Evolutionary conservation across 2,888 invertebrate species (phyloP).

Genomic region (Pherbina coryleti): DNA sequence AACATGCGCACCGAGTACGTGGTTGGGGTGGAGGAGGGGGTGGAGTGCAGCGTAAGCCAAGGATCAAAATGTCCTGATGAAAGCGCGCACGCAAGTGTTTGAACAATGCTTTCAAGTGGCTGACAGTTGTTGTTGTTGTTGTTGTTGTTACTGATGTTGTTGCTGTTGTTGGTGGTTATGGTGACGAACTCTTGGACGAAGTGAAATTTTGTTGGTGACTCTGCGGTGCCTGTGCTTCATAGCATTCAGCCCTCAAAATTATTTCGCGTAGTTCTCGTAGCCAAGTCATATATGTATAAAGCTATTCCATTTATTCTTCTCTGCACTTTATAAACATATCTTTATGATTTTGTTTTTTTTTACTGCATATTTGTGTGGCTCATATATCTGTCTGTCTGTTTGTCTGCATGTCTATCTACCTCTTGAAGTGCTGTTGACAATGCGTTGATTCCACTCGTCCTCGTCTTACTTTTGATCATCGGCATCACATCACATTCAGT

Average conservation of each 20-base stretch:
- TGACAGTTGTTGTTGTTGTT: neutral
- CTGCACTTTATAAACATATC: too few species aligned
- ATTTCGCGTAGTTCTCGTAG: neutral
- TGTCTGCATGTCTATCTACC: neutral
- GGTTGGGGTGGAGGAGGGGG: neutral
- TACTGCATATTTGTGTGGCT: neutral
- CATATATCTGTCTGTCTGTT: neutral
- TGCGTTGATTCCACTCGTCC: conserved; percentile 3
- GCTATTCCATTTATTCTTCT: neutral
- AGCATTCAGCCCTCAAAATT: neutral
- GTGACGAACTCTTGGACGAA: neutral
- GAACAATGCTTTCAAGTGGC: conserved; percentile 21
- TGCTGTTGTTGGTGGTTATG: neutral
- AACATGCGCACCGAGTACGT: neutral
- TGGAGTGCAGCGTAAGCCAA: neutral
- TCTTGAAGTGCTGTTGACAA: neutral
- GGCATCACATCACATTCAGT: neutral
- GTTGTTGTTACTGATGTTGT: neutral
- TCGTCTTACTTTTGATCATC: neutral
- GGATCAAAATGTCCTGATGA: conserved; percentile 20
- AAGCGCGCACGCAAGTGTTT: conserved; percentile 29
- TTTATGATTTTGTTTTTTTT: neutral
- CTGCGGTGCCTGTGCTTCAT: neutral
- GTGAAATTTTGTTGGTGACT: neutral
- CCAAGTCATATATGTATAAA: too few species aligned